Conservation (phyloP, 2,113 vertebrate species). For the Nansenia antarctica region DNA sequence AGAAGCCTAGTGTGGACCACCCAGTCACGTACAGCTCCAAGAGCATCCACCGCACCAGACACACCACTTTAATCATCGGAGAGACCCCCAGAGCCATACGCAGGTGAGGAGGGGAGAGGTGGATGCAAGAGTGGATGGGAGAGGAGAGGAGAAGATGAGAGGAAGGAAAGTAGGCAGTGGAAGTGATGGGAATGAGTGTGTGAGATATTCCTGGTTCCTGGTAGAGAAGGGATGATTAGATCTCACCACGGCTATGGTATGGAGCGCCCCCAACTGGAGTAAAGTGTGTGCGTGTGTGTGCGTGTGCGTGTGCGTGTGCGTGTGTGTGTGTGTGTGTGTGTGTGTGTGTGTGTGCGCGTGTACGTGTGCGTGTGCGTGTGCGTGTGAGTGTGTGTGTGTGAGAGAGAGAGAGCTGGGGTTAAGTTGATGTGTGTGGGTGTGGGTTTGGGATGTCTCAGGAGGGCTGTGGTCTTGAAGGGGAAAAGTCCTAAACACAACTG, state of each 20-base stretch:
- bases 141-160: neutral
- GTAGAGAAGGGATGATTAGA: constrained; percentile 58
- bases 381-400: constrained; percentile 5
- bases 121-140: neutral
- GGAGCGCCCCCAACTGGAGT: constrained; percentile 62
- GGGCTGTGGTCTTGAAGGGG: no score
- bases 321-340: constrained; percentile 28
- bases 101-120: constrained; percentile 69
- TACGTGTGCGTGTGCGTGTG: neutral
- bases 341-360: neutral
- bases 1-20: constrained; percentile 53
- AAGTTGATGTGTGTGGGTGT: neutral
- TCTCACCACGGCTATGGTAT: constrained; percentile 51
- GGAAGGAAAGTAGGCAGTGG: neutral
- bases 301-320: constrained; percentile 16
- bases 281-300: constrained; percentile 35
- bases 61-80: constrained; percentile 81
- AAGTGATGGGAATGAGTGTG: constrained; percentile 28
- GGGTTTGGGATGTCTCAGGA: no score
- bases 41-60: constrained; percentile 62
- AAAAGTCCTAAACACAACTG: no score
- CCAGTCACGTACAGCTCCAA: constrained; percentile 77
- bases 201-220: no score
- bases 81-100: constrained; percentile 81
- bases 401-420: no score